Conservation (phyloP, 2,888 invertebrate genomes). For the Plemyria rubiginata region DNA sequence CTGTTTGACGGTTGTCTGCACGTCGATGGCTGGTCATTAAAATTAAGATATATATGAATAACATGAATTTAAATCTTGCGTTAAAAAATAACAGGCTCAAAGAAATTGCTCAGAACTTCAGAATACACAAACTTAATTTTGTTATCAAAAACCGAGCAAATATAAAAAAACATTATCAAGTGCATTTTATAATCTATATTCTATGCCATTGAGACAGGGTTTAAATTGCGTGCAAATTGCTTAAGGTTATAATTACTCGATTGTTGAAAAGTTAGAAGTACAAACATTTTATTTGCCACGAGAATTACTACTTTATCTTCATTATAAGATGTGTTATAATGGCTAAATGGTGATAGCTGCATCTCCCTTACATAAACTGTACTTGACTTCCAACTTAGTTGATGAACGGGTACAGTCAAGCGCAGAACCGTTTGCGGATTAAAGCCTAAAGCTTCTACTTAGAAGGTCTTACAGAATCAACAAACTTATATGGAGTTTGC, state of each 20-base stretch:
- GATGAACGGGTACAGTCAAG: constrained; percentile 66
- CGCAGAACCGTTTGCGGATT: constrained; percentile 40
- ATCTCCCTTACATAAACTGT: constrained; percentile 67
- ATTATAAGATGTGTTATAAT: constrained; percentile 19
- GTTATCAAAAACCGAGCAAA: constrained; percentile 19
- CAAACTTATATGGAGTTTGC: constrained; percentile 38
- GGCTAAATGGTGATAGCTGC: constrained; percentile 22
- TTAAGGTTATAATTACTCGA: constrained; percentile 34
- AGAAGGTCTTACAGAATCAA: constrained; percentile 24
- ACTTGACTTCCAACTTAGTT: constrained; percentile 75
- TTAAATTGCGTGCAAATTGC: constrained; percentile 22
- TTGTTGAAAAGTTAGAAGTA: constrained; percentile 26
- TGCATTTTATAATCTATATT: constrained; percentile 5
- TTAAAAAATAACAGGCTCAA: constrained; percentile 1
- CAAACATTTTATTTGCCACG: neutral
- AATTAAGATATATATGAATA: no score
- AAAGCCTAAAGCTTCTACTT: constrained; percentile 31
- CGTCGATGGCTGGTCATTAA: no score
- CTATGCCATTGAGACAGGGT: constrained; percentile 22
- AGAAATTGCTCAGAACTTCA: neutral
- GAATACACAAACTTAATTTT: constrained; percentile 25
- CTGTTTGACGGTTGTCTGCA: no score
- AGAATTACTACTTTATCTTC: constrained; percentile 15
- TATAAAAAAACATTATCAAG: constrained; percentile 14
- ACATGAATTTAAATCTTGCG: constrained; percentile 19